A percentile compares a stretch with the other conserved stretches of the same genome.
Evolutionary conservation across 2,888 invertebrate genomes (phyloP).

Genomic region (Phyllotreta striolata): DNA sequence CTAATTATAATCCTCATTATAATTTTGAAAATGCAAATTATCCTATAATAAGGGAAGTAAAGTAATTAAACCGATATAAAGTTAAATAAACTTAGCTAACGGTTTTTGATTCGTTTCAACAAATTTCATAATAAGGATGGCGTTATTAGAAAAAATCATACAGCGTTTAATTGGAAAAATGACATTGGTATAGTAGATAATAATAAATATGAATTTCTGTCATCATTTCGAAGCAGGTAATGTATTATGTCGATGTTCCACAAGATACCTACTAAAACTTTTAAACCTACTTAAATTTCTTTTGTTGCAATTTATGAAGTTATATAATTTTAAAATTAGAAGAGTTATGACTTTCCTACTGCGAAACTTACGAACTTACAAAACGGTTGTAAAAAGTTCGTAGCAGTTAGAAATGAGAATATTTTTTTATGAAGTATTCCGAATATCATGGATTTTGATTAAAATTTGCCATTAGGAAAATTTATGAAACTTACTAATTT

Average conservation of each 20-base stretch:
- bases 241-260: background rate
- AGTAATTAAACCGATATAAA: slow-evolving; percentile 23
- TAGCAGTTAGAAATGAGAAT: slow-evolving; percentile 3
- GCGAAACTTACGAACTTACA: slow-evolving; percentile 5
- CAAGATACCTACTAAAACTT: slow-evolving; percentile 2
- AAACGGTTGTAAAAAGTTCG: slow-evolving; percentile 1
- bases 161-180: background rate
- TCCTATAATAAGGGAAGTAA: slow-evolving; percentile 26
- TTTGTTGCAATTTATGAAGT: slow-evolving; percentile 16
- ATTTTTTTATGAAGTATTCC: slow-evolving; percentile 2
- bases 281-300: slow-evolving; percentile 12
- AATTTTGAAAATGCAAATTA: slow-evolving; percentile 31
- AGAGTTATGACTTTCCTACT: slow-evolving; percentile 6
- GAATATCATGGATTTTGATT: no score
- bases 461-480: no score
- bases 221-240: slow-evolving; percentile 5
- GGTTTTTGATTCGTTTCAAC: no score
- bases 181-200: background rate
- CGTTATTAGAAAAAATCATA: background rate
- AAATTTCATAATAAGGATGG: background rate
- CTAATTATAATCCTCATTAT: slow-evolving; percentile 23
- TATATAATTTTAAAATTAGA: slow-evolving; percentile 14
- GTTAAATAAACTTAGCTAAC: background rate
- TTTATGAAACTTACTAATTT: no score
- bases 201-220: slow-evolving; percentile 11